Evolutionary conservation across 2,797 vertebrate genomes (phyloP).

Genomic region (Notolabrus celidotus): DNA sequence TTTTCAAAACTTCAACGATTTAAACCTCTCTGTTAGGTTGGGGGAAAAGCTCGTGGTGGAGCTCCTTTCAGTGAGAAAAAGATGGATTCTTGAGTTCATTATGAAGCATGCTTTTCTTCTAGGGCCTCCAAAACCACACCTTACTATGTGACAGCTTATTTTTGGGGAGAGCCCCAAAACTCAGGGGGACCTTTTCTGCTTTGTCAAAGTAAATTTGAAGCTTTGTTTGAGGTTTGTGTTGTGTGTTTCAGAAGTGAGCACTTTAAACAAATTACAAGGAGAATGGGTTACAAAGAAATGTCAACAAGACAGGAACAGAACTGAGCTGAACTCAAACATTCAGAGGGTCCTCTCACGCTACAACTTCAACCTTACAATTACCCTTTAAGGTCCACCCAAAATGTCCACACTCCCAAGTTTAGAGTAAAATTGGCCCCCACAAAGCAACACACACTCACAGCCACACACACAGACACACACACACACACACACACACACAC

Average conservation of each 20-base stretch:
- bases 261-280: constrained; percentile 23
- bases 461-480: constrained; percentile 11
- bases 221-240: no score
- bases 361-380: background rate
- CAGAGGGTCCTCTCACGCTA: background rate
- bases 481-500: constrained; percentile 19
- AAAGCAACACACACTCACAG: background rate
- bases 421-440: constrained; percentile 3
- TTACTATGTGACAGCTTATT: no score
- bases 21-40: no score
- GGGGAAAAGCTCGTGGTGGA: no score
- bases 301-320: background rate
- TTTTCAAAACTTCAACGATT: no score
- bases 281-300: background rate
- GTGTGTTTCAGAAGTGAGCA: no score
- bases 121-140: no score
- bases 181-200: background rate
- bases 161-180: background rate
- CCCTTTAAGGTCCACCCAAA: background rate
- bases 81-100: no score
- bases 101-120: no score
- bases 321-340: background rate
- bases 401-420: background rate
- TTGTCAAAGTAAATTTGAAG: no score
- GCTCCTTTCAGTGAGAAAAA: no score